Percentiles rank a stretch among this genome's conserved stretches.
Conservation (phyloP, 2,797 vertebrate species). For the Bufotes viridis region DNA sequence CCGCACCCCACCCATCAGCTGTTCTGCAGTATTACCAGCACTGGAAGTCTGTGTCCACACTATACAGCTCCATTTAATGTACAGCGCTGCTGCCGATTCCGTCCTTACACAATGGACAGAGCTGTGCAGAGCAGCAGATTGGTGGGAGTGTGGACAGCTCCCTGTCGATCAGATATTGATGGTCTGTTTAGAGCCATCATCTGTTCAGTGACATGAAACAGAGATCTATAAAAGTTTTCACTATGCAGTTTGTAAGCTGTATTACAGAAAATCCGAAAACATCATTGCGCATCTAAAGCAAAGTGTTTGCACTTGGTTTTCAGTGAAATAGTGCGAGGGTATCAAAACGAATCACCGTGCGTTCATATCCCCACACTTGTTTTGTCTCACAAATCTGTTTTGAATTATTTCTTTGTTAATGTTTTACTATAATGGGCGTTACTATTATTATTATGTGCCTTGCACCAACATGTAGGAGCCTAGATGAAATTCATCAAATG, state of each 20-base stretch:
- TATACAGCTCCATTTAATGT: no score
- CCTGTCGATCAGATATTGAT: no score
- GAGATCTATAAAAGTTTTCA: not conserved
- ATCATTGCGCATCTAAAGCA: not conserved
- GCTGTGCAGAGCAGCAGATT: no score
- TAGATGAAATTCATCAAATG: constrained; percentile 98
- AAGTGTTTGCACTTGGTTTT: not conserved
- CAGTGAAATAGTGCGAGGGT: not conserved
- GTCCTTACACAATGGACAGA: no score
- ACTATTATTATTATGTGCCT: not conserved
- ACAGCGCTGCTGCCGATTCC: no score
- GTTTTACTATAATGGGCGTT: not conserved
- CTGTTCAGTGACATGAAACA: no score
- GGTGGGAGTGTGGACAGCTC: no score
- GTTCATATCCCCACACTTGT: not conserved
- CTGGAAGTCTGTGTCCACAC: no score
- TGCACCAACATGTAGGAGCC: constrained; percentile 81
- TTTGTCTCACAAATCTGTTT: not conserved
- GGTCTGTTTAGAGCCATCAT: no score
- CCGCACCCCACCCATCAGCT: no score
- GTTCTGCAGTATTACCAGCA: no score
- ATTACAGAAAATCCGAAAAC: not conserved
- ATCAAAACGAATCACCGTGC: not conserved
- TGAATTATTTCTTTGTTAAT: not conserved
- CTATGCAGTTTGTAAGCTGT: not conserved